Evolutionary conservation across 2,113 vertebrate species (phyloP), one percentile per base, ranked within the genome.

Genomic region (Climacteris rufus): DNA sequence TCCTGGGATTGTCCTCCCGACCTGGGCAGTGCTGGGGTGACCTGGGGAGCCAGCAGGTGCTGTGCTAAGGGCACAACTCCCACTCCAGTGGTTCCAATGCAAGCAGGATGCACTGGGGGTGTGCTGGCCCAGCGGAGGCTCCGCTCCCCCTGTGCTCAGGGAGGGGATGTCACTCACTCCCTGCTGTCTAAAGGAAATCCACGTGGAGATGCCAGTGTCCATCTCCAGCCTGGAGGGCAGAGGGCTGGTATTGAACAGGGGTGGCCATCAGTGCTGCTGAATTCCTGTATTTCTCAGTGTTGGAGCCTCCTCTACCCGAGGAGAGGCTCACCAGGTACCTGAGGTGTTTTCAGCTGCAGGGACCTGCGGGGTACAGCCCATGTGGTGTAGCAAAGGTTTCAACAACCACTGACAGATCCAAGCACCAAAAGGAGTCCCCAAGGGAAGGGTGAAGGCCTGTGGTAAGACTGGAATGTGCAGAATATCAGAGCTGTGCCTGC

Each of bases 121-220:
- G 52, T 53, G 14, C 14, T 78, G 50, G 22, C 54, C 39, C 5
- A 3, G 12, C 7, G 4, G 13, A 89, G 28, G 14, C 13, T 83
- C 8, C 1, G 0, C 31, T 82, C 35, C 2, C 47, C 17, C 31
- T 35, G 35, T 1, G 2, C 63, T 83, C 42, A 33, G 74, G 33
- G 53, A 5, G 69, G 31, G 1, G 10, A 6, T 3, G 2, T 9
- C 2, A 2, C 21, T 9, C 2, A 2, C 21, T 75, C 33, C 39
- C 2, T 33, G 3, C 28, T 39, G 76, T 20, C 53, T 35, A 40
- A 31, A 66, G 10, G 14, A 79, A 83, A 80, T 52, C 20, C 17
- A 5, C 0, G 9, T 0, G 22, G 63, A 49, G 18, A 47, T 42
- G 27, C 24, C 30, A 11, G 33, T 16, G 40, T 15, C 28, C 6